A percentile compares a stretch with the other conserved stretches of the same genome.
Conservation (phyloP, 2,888 invertebrate species). For the Pandemis heparana region DNA sequence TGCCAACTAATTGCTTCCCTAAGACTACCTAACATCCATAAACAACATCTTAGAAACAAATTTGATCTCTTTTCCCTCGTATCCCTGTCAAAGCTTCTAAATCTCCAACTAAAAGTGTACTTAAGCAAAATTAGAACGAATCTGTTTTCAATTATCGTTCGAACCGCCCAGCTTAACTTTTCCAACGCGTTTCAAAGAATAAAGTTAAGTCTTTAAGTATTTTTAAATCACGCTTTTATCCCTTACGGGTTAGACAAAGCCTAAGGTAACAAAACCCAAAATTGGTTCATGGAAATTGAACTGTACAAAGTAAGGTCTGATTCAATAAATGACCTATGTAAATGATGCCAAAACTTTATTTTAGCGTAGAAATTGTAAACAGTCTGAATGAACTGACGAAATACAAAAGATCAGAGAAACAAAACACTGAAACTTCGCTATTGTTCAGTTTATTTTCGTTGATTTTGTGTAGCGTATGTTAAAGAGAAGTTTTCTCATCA, state of each 20-base stretch:
- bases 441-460: too few species aligned
- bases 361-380: background rate
- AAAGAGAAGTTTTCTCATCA: background rate
- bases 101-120: background rate
- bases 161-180: background rate
- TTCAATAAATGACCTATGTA: background rate
- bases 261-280: too few species aligned
- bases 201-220: background rate
- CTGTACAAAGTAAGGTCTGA: too few species aligned
- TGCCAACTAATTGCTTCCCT: too few species aligned
- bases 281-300: too few species aligned
- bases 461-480: too few species aligned
- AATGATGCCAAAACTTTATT: slow-evolving; percentile 3
- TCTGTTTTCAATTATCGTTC: slow-evolving; percentile 6
- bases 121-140: background rate
- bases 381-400: background rate
- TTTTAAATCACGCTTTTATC: too few species aligned
- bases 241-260: too few species aligned
- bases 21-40: background rate
- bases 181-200: background rate
- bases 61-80: background rate
- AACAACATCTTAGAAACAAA: background rate
- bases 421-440: background rate
- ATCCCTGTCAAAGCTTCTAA: background rate
- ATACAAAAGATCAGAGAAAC: background rate